These are phyloP conservation scores for Leucophenga montana DNA, from an alignment of 2,888 invertebrate species.

Conservation along the genomic window DNA sequence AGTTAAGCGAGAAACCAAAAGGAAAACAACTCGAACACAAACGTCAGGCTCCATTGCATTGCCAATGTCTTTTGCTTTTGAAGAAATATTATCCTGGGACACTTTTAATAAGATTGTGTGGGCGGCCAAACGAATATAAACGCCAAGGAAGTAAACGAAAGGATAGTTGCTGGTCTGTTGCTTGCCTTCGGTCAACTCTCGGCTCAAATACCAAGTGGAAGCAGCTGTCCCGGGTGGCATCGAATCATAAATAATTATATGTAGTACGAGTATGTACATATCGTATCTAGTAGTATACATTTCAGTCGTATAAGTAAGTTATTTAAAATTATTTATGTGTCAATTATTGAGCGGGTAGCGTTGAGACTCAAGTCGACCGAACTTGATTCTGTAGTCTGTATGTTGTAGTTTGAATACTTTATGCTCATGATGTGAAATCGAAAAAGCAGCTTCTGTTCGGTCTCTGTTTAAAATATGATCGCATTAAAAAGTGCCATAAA, in stretches of 20 bases:
- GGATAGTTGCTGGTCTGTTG: neutral
- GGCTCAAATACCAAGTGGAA: neutral
- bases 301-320: slow-evolving; percentile 39
- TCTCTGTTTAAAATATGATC: neutral
- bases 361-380: neutral
- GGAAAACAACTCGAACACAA: neutral
- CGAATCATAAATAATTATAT: no score
- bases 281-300: neutral
- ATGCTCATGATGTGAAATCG: neutral
- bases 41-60: neutral
- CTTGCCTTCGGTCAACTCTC: neutral
- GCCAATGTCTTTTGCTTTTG: slow-evolving; percentile 16
- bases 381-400: no score
- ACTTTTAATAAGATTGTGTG: slow-evolving; percentile 60
- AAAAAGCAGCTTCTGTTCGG: neutral
- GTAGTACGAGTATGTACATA: no score
- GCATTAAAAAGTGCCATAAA: slow-evolving; percentile 11
- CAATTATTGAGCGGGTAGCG: slow-evolving; percentile 50
- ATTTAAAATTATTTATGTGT: slow-evolving; percentile 62
- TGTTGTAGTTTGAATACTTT: neutral
- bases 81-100: slow-evolving; percentile 52
- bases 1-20: slow-evolving; percentile 51
- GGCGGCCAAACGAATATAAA: slow-evolving; percentile 37
- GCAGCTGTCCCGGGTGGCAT: no score
- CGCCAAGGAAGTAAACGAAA: no score